These are phyloP conservation scores for Grallaria varia DNA, from an alignment of 2,113 vertebrate genomes.

Conservation along the genomic window DNA sequence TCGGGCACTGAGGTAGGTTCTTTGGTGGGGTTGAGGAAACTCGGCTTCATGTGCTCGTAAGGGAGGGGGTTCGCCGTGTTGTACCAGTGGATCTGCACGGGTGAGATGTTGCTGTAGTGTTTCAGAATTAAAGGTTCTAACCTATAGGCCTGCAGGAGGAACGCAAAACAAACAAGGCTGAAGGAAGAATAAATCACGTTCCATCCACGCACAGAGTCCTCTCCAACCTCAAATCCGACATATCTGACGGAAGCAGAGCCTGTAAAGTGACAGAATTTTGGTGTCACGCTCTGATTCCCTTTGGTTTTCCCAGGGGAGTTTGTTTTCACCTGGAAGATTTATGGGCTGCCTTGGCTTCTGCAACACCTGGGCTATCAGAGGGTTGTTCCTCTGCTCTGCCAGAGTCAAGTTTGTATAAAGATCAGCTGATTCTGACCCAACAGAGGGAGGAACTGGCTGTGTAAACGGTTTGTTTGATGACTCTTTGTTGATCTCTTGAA, in stretches of 20 bases:
- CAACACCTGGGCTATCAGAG: fast-evolving
- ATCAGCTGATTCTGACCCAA: not conserved
- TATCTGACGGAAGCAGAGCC: not conserved
- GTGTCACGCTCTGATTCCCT: not conserved
- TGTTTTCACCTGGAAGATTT: not conserved
- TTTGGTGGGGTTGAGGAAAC: conserved; percentile 87
- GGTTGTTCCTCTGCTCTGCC: not conserved
- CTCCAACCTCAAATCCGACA: not conserved
- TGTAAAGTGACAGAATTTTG: not conserved
- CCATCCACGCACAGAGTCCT: not conserved
- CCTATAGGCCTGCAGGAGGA: conserved; percentile 86
- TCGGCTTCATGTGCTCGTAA: conserved; percentile 89
- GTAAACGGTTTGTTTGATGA: not conserved
- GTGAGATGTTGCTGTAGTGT: conserved; percentile 94
- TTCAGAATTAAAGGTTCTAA: conserved; percentile 95
- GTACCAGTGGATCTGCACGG: conserved; percentile 96
- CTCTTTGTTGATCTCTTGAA: not conserved
- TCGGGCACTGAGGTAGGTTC: conserved; percentile 86
- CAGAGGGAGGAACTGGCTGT: not conserved
- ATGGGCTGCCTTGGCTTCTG: not conserved
- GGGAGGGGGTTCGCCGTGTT: conserved; percentile 87
- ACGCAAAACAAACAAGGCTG: not conserved
- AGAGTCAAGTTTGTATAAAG: not conserved
- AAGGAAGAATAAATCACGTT: not conserved
- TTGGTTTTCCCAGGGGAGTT: not conserved